Conservation (phyloP, 2,797 vertebrate genomes). For the Dendrocincla fuliginosa region DNA sequence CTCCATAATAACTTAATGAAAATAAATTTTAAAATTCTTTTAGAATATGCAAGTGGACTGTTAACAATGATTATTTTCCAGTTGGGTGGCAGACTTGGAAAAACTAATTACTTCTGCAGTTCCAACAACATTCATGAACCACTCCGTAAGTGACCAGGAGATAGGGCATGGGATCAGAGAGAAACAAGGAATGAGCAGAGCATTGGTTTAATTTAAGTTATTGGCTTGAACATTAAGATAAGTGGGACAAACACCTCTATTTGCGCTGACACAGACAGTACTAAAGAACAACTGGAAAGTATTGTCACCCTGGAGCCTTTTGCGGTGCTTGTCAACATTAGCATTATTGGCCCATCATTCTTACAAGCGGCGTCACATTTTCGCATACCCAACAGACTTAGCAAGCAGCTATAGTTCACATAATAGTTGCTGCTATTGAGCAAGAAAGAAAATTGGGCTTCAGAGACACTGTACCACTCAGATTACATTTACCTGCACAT, state of each 20-base stretch:
- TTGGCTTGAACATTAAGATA: not conserved
- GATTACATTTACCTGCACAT: not conserved
- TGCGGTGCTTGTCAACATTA: not conserved
- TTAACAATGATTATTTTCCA: not conserved
- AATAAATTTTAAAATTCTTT: not conserved
- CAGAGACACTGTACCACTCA: not conserved
- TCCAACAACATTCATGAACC: not conserved
- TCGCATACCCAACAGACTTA: not conserved
- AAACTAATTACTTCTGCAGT: not conserved
- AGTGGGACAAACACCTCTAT: not conserved
- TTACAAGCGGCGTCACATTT: not conserved
- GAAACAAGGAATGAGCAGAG: not conserved
- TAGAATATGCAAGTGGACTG: not conserved
- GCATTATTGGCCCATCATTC: not conserved
- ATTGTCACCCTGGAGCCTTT: not conserved
- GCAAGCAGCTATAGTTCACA: not conserved
- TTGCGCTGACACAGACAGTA: accelerated
- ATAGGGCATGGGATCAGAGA: not conserved
- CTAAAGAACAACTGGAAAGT: not conserved
- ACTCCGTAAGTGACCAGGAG: not conserved
- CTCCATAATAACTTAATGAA: not conserved
- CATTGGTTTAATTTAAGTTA: not conserved
- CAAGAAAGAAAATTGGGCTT: not conserved
- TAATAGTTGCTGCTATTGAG: not conserved
- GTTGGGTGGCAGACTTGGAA: not conserved